Evolutionary conservation across 2,113 vertebrate species (phyloP).

Genomic region (Sclerurus mexicanus): DNA sequence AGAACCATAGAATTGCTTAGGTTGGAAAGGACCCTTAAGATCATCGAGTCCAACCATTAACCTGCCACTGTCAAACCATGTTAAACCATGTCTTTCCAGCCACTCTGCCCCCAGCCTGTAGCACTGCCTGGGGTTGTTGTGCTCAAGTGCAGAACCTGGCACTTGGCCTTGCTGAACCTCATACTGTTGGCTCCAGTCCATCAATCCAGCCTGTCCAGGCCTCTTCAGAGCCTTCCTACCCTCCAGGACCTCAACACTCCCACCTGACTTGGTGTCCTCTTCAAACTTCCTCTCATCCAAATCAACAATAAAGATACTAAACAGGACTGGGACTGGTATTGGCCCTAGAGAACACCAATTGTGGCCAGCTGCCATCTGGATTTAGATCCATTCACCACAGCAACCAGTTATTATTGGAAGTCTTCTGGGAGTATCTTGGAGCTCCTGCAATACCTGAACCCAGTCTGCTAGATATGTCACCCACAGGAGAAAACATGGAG

Average conservation of each 20-base stretch:
- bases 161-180: neutral
- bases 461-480: neutral
- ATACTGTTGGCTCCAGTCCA: accelerated
- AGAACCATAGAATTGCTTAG: neutral
- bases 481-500: neutral
- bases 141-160: accelerated
- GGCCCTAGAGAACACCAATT: neutral
- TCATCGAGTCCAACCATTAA: neutral
- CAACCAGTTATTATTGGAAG: neutral
- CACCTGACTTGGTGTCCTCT: neutral
- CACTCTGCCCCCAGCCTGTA: neutral
- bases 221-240: neutral
- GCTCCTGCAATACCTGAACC: neutral
- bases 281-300: neutral
- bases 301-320: neutral
- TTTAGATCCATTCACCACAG: neutral
- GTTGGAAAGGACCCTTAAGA: neutral
- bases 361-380: accelerated
- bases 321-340: neutral
- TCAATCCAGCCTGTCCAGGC: neutral
- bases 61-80: neutral
- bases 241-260: neutral
- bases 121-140: neutral
- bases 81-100: neutral
- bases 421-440: neutral